Base-by-base conservation (phyloP, 1,140 invertebrate genomes). In the Drosophila obscura region DNA sequence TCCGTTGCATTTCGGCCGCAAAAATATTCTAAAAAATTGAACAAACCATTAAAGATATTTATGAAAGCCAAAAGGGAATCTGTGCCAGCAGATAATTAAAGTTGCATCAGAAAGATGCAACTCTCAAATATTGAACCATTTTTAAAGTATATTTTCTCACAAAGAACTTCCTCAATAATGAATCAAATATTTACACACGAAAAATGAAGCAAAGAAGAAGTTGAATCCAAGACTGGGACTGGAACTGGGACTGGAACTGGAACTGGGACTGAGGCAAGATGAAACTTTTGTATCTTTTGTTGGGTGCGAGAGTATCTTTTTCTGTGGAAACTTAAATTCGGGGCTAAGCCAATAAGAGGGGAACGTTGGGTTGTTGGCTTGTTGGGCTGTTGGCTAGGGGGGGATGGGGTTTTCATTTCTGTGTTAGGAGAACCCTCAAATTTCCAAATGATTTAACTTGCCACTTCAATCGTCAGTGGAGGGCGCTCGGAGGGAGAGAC, bases 401-500 rank as follows among this genome's bases (percentile, higher is more conserved):
- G 26, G 5, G 50, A 19, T 3, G 16, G 35, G 26, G 43, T 31
- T 31, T 57, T 28, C 15, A 35, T 31, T 58, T 58, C 31, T 13
- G 45, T 50, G 41, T 39, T 9, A 16, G 31, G 63, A 69, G 56
- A 69, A 49, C 66, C 66, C 66, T 69, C 35, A 48, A 63, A 59
- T 81, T 80, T 80, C 61, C 57, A 73, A 81, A 77, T 81, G 78
- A 77, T 77, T 77, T 68, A 77, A 82, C 78, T 81, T 81, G 73
- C 62, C 62, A 81, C 78, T 81, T 81, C 45, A 81, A 65, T 56
- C 19, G 9, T 50, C 63, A 63, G 64, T 46, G 43, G 16, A 11
- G 15, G 6, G n/a, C 59, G 45, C 64, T 64, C 64, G 26, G 35
- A 5, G 11, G 9, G 35, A 13, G 11, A 39, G 11, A 13, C 8